Evolutionary conservation across 2,888 invertebrate genomes (phyloP), one percentile per base, ranked within the genome.

Genomic region (Melipona bicolor): DNA sequence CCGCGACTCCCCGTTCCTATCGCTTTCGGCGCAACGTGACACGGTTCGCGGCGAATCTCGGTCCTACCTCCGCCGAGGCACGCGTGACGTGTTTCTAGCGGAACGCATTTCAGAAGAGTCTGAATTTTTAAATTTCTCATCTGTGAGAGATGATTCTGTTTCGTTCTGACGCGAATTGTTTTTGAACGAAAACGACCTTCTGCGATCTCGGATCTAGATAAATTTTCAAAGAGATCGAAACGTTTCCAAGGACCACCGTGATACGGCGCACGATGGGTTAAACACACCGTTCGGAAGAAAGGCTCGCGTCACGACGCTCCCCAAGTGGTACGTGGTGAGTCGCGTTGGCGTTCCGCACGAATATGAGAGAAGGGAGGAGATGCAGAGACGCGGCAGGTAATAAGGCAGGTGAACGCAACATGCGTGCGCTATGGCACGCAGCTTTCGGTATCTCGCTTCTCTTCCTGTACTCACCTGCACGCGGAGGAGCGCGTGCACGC

Each of bases 381-480:
- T 11, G 43, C 19, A 19, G 62, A 77, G 68, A 52, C 27, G 52
- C 65, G 67, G n/a, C n/a, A n/a, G n/a, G 74, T 64, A 62, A 50
- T 62, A 73, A 82, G 71, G 77, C 70, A 36, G 74, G 71, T 79
- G 54, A 71, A 79, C 76, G 81, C 76, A 80, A 56, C 70, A 79
- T 61, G 77, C 79, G 84, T 74, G 79, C 75, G 68, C 69, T 76
- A 77, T 72, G 78, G 49, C 73, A 77, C 82, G 69, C 79, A 67
- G 62, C 72, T 65, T 73, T 72, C 79, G 32, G 43, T 77, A 59
- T 54, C 80, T 21, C 50, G 36, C 36, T 56, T 86, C 56, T 86
- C 73, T 82, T 89, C 79, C 81, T 79, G 72, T 36, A 70, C 79
- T 68, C 89, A 83, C 81, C 87, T 87, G 89, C 85, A 80, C 74